Evolutionary conservation across 2,797 vertebrate species (phyloP), one percentile per base, ranked within the genome.

Genomic region (Valencia hispanica): DNA sequence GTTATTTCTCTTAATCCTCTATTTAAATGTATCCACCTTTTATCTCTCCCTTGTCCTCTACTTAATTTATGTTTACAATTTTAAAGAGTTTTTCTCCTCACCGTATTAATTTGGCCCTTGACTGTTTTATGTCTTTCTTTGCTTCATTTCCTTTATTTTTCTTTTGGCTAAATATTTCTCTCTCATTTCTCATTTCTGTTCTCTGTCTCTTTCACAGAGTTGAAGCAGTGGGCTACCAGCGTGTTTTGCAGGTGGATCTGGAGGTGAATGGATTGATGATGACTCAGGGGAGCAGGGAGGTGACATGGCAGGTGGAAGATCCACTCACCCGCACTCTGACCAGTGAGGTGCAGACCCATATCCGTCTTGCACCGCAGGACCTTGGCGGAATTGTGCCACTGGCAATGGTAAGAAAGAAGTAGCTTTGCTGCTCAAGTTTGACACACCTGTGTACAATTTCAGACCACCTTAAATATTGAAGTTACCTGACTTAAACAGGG

Each of bases 261-360:
- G 97, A 99, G 88, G 95, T 99, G 30, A 93, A 97, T 77, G 96
- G 96, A 72, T 92, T 97, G 91, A 96, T 96, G 94, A 94, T 95
- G 86, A 95, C 96, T 17, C 95, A 96, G 0, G 96, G 96, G 55
- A 95, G 95, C 0, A 95, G 97, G 79, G 96, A 97, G 50, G 96
- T 98, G 88, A 95, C 94, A 3, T 99, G 98, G 98, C 98, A 98
- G 95, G 96, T 98, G 88, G 98, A 99, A 73, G 98, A 99, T 80
- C 97, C 97, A 0, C 94, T 92, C 43, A 96, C 89, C 1, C 95
- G 95, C 7, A 89, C 95, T 22, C 86, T 94, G 63, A 95, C 94
- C 0, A 95, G 94, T 27, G 92, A 96, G 8, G 94, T 96, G 18
- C 91, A 96, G 70, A 97, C 97, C 0, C 92, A 97, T 87, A 96